Conservation (phyloP, 2,888 invertebrate species). For the Trichacis sp. region DNA sequence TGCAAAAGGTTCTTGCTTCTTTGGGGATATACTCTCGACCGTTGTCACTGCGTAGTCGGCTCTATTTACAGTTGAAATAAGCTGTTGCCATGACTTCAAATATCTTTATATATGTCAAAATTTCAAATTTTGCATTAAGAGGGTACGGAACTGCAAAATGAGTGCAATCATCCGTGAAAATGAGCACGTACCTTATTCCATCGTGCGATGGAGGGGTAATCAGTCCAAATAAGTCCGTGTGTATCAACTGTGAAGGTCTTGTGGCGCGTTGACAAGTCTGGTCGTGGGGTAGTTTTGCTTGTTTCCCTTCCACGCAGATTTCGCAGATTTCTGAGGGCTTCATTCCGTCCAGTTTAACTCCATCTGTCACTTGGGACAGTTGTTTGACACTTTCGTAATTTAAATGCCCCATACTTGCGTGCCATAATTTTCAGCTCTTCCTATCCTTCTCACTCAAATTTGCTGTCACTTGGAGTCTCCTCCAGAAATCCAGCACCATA, state of each 20-base stretch:
- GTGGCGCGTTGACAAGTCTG: conserved; percentile 25
- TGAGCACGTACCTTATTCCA: conserved; percentile 6
- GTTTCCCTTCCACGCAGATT: conserved; percentile 45
- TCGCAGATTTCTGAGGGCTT: too few relatives aligned
- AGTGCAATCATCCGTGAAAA: conserved; percentile 14
- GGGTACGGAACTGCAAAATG: conserved; percentile 11
- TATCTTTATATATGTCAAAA: not conserved
- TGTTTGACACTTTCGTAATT: conserved; percentile 16
- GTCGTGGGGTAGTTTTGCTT: conserved; percentile 25
- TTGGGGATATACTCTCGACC: conserved; percentile 47
- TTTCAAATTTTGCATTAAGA: conserved; percentile 8
- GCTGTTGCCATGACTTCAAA: too few relatives aligned
- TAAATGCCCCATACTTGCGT: conserved; percentile 38
- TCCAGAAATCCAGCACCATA: conserved; percentile 9
- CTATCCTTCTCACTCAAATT: not conserved
- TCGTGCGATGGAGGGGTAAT: not conserved
- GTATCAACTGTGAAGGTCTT: conserved; percentile 36
- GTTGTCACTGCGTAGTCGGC: conserved; percentile 47
- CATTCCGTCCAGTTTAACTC: conserved; percentile 9
- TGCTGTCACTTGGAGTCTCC: conserved; percentile 26
- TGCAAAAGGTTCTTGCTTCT: conserved; percentile 44
- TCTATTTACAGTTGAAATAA: conserved; percentile 1
- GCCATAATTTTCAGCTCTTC: too few relatives aligned
- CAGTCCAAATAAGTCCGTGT: conserved; percentile 19
- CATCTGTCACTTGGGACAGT: too few relatives aligned